Conservation (phyloP, 2,113 vertebrate species). For the Percina caprodes region DNA sequence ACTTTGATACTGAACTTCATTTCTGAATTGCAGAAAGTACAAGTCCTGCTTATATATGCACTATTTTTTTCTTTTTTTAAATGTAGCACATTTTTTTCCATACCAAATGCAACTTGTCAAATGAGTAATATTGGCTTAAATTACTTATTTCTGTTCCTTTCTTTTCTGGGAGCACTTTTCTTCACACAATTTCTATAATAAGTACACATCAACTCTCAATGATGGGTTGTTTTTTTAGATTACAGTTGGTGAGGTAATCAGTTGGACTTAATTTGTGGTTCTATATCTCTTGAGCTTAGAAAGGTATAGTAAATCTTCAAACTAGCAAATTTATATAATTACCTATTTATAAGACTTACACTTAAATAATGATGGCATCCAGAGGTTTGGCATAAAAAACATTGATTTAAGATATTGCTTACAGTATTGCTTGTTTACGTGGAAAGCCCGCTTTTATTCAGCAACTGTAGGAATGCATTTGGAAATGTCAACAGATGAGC, state of each 20-base stretch:
- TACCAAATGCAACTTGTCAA: conserved; percentile 75
- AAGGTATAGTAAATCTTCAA: background rate
- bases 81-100: conserved; percentile 76
- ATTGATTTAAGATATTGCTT: background rate
- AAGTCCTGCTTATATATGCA: conserved; percentile 60
- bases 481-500: too few relatives aligned
- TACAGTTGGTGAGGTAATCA: conserved; percentile 12
- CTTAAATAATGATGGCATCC: background rate
- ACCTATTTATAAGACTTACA: background rate
- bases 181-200: conserved; percentile 39
- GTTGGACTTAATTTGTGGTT: conserved; percentile 29
- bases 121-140: conserved; percentile 61
- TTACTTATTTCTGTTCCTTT: conserved; percentile 52
- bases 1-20: conserved; percentile 73
- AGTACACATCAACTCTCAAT: conserved; percentile 38
- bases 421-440: too few relatives aligned
- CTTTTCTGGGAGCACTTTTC: conserved; percentile 18
- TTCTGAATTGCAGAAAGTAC: conserved; percentile 50
- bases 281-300: background rate
- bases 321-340: background rate
- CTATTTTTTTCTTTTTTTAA: conserved; percentile 57
- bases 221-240: conserved; percentile 49
- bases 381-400: background rate
- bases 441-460: too few relatives aligned
- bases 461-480: too few relatives aligned